Evolutionary conservation across 2,888 invertebrate species (phyloP).

Genomic region (Linnaemya tessellans): DNA sequence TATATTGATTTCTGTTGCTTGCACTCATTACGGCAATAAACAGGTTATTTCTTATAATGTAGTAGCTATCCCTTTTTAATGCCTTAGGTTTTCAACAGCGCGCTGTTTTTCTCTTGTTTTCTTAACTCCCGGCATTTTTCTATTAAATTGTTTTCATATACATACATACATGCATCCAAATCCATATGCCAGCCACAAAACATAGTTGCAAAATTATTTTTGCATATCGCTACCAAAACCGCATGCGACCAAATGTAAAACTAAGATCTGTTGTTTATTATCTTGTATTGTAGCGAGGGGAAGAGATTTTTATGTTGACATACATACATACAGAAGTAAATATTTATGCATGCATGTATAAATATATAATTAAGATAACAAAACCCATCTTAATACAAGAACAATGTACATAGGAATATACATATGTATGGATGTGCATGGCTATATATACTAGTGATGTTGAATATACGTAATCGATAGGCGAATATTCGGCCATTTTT

Average conservation of each 20-base stretch:
- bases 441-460: no score
- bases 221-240: background rate
- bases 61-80: constrained; percentile 35
- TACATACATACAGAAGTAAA: no score
- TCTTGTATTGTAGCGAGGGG: no score
- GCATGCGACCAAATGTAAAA: background rate
- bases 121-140: constrained; percentile 69
- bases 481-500: no score
- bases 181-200: background rate
- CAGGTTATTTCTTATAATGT: constrained; percentile 25
- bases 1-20: constrained; percentile 67
- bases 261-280: no score
- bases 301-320: no score
- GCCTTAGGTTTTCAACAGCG: background rate
- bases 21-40: constrained; percentile 40
- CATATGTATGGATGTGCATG: no score
- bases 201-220: background rate
- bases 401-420: no score
- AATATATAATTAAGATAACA: no score
- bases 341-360: no score
- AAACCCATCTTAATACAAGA: no score
- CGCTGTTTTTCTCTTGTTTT: background rate
- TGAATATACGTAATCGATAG: no score
- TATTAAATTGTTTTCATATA: constrained; percentile 45
- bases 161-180: background rate